phyloP scores from a whole-genome alignment of 2,888 invertebrate species.

The Archips xylosteana region DNA sequence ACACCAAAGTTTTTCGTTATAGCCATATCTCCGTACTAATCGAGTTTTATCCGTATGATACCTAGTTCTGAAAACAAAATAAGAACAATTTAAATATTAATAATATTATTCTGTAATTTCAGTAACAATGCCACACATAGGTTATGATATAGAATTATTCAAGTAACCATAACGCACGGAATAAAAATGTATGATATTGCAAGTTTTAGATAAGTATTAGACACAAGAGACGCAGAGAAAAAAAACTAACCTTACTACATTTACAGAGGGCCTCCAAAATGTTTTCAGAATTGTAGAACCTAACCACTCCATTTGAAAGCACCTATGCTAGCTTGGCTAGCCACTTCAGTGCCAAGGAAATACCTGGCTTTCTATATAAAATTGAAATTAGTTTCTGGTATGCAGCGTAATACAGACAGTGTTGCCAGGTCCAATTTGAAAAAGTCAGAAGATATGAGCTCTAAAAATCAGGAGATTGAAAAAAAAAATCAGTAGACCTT shows the following conservation, averaged over 20 bases:
- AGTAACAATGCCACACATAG: background rate
- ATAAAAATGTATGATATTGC: background rate
- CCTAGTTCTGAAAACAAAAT: slow-evolving; percentile 68
- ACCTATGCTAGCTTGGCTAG: slow-evolving; percentile 11
- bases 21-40: slow-evolving; percentile 89
- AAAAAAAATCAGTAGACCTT: no score
- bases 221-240: background rate
- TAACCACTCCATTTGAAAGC: slow-evolving; percentile 65
- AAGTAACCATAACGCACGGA: background rate
- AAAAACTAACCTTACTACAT: slow-evolving; percentile 70
- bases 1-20: slow-evolving; percentile 87
- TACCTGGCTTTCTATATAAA: background rate
- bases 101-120: background rate
- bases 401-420: no score
- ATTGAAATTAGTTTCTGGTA: no score
- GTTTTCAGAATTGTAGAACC: slow-evolving; percentile 65
- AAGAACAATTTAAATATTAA: background rate
- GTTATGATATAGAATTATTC: background rate
- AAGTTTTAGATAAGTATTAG: background rate
- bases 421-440: no score
- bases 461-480: no score
- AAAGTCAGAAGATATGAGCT: no score
- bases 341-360: background rate
- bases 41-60: slow-evolving; percentile 88
- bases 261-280: slow-evolving; percentile 72